phyloP scores from a whole-genome alignment of 2,888 invertebrate species.

The Phaonia tiefii region DNA sequence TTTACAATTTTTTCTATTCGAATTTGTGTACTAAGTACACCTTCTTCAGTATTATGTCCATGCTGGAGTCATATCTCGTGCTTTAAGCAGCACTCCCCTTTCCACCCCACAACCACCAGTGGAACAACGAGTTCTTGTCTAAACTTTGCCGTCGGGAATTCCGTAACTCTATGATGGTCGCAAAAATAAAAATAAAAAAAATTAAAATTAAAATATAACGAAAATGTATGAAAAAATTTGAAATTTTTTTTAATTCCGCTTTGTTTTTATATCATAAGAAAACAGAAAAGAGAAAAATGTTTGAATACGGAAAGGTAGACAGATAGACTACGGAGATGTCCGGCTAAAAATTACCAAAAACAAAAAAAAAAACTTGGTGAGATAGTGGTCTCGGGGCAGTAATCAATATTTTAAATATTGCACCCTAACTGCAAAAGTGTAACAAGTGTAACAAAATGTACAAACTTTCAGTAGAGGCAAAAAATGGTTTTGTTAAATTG shows the following conservation, averaged over 20 bases:
- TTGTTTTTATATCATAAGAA: constrained; percentile 60
- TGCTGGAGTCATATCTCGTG: constrained; percentile 29
- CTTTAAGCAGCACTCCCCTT: constrained; percentile 37
- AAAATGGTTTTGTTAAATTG: too few species aligned
- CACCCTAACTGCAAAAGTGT: too few species aligned
- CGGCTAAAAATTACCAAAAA: too few species aligned
- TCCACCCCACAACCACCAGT: constrained; percentile 32
- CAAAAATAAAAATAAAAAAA: constrained; percentile 63
- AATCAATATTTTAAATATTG: too few species aligned
- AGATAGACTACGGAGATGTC: constrained; percentile 8
- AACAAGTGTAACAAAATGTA: too few species aligned
- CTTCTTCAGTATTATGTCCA: constrained; percentile 45
- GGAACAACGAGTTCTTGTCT: constrained; percentile 53
- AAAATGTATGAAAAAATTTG: constrained; percentile 47
- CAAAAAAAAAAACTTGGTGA: too few species aligned
- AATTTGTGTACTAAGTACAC: constrained; percentile 14
- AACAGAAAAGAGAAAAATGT: constrained; percentile 58
- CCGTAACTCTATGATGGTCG: constrained; percentile 69
- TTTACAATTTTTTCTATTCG: constrained; percentile 19
- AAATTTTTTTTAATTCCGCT: too few species aligned
- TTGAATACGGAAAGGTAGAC: constrained; percentile 52
- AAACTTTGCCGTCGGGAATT: constrained; percentile 76
- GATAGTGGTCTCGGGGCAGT: too few species aligned
- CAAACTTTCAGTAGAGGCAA: too few species aligned
- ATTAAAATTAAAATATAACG: constrained; percentile 22